Percentiles rank a stretch among this genome's conserved stretches.
Conservation (phyloP, 2,113 vertebrate species). For the Pontoporia blainvillei region DNA sequence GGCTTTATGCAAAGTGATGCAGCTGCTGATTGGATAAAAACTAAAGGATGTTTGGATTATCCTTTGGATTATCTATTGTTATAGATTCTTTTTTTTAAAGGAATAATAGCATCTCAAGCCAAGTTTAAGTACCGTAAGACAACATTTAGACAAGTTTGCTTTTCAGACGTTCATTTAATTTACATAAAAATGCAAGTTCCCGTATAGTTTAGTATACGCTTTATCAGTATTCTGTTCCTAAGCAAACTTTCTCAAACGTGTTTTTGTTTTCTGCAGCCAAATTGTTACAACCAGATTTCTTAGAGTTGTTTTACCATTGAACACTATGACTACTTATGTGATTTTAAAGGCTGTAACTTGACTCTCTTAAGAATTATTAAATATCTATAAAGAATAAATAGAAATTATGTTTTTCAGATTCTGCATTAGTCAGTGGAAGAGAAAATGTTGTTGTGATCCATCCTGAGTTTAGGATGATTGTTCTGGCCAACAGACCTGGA, state of each 20-base stretch:
- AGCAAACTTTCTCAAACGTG: background rate
- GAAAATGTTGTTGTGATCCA: constrained; percentile 90
- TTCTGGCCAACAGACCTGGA: constrained; percentile 96
- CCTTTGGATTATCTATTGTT: background rate
- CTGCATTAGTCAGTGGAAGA: constrained; percentile 77
- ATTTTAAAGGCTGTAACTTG: background rate
- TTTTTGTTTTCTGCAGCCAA: background rate
- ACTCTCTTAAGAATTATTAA: constrained; percentile 34
- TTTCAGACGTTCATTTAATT: background rate
- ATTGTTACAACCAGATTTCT: background rate
- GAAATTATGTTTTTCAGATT: constrained; percentile 81
- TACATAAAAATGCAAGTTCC: background rate
- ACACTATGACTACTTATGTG: background rate
- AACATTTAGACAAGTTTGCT: background rate
- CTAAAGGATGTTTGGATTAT: background rate
- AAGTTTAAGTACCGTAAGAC: background rate
- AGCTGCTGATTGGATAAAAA: background rate
- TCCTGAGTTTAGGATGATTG: constrained; percentile 97
- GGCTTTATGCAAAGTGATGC: background rate
- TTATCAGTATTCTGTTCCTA: background rate
- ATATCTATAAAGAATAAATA: constrained; percentile 15
- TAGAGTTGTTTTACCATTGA: background rate
- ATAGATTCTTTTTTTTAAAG: background rate
- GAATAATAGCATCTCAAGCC: background rate
- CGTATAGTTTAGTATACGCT: background rate